Base-by-base conservation (phyloP, 2,113 vertebrate genomes). In the Loxodonta africana region DNA sequence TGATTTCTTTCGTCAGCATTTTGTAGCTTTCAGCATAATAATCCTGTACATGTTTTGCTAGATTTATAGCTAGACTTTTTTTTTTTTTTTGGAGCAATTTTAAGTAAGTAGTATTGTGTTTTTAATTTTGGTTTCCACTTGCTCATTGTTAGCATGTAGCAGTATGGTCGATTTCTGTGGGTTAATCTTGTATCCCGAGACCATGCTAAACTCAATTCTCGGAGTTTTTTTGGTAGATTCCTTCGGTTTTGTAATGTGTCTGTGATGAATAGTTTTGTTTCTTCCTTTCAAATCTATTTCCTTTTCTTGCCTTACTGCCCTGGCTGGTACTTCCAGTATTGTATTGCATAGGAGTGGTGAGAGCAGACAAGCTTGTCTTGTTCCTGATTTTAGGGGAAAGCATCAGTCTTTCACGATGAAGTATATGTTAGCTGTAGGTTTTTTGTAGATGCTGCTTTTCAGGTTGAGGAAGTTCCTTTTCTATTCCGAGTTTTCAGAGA, bases 81-180 rank as follows among this genome's bases (percentile, higher is more conserved):
- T 8, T 85, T 91, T 85, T 91, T 95, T 90, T 88, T 65, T 33
- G 6, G 10, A 90, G 26, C 5, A 69, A 12, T 87, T 94, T 37
- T 37, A 37, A 37, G 10, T 83, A 78, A 95, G 26, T 96, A 37
- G 17, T 81, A 30, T 18, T 95, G 4, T 96, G n/a, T 82, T 91
- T 96, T 93, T 71, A 76, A 91, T 87, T 97, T 96, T 89, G n/a
- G 62, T 78, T 93, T 85, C 81, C 63, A 89, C 9, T 91, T 94
- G 28, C 81, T 95, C 74, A 51, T 74, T 92, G 26, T 71, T 76
- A 93, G 9, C 73, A 46, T 95, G 20, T 78, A 69, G 41, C 83
- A 89, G 17, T 95, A 48, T 65, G 28, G 33, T 90, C 96, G 76
- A 77, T 87, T 91, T 87, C 67, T 91, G 33, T 87, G 44, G 30